Evolutionary conservation across 2,113 vertebrate species (phyloP).

Genomic region (Aix galericulata): DNA sequence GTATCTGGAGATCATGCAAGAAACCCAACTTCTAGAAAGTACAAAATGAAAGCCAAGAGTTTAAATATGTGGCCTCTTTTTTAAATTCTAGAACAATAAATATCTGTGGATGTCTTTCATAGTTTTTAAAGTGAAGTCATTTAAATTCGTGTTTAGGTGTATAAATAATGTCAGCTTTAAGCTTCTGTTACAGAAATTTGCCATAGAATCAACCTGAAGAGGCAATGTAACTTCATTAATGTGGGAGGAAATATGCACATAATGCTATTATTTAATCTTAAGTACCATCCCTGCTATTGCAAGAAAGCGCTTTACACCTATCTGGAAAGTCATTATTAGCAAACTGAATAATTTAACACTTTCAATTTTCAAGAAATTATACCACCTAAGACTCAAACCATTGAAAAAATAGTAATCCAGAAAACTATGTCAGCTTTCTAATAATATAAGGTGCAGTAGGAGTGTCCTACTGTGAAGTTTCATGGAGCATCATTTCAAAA

Average conservation of each 20-base stretch:
- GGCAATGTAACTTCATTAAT: conserved; percentile 30
- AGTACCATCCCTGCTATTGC: conserved; percentile 1
- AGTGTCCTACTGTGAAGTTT: background rate
- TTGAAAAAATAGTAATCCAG: background rate
- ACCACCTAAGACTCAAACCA: background rate
- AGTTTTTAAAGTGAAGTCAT: background rate
- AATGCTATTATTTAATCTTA: conserved; percentile 35
- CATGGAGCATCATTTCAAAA: background rate
- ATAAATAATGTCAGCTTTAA: background rate
- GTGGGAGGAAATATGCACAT: background rate
- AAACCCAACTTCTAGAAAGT: background rate
- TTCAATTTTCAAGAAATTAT: conserved; percentile 17
- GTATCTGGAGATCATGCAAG: background rate
- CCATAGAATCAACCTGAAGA: conserved; percentile 1
- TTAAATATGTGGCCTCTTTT: background rate
- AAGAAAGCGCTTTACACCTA: background rate
- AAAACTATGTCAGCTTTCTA: background rate
- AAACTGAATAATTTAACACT: conserved; percentile 22
- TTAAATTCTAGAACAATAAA: background rate
- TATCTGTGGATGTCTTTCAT: background rate
- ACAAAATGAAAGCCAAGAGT: background rate
- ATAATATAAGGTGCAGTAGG: background rate
- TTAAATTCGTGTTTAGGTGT: too few species aligned
- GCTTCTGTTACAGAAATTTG: conserved; percentile 8
- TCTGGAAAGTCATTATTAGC: conserved; percentile 18